These are phyloP conservation scores for Parazoanthus swiftii DNA, from an alignment of 92 coral and sea anemone genomes.

Conservation along the genomic window DNA sequence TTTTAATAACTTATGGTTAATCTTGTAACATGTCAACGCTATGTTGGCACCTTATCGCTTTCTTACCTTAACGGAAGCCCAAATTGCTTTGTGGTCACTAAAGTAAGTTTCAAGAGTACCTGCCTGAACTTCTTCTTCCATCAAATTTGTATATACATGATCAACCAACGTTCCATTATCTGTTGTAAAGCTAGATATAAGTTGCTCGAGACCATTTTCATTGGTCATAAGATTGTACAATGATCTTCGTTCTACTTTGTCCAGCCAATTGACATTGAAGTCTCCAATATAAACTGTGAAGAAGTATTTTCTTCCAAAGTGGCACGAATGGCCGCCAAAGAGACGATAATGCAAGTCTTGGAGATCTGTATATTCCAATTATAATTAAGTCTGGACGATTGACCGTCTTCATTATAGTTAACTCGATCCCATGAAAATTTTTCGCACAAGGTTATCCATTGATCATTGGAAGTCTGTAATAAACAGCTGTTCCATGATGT, in stretches of 20 bases:
- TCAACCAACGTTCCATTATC: conserved; percentile 10
- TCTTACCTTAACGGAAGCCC: too few relatives aligned
- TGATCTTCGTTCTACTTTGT: conserved; percentile 19
- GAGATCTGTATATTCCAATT: conserved; percentile 15
- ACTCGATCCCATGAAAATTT: conserved; percentile 39
- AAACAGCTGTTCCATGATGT: conserved; percentile 43
- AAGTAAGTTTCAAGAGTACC: too few relatives aligned
- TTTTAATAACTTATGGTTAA: too few relatives aligned
- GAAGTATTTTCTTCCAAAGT: too few relatives aligned
- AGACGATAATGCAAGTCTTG: neutral
- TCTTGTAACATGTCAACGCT: too few relatives aligned
- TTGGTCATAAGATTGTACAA: conserved; percentile 34
- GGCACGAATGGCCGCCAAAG: neutral
- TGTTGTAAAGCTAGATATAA: conserved; percentile 32
- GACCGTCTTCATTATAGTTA: neutral
- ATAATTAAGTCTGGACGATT: neutral
- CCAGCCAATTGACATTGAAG: neutral
- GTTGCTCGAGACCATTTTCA: conserved; percentile 31
- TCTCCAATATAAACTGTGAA: too few relatives aligned
- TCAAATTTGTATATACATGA: too few relatives aligned
- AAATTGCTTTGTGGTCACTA: too few relatives aligned
- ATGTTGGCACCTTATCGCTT: too few relatives aligned
- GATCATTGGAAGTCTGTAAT: conserved; percentile 2
- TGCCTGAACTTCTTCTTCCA: too few relatives aligned
- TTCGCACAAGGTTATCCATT: conserved; percentile 42